phyloP scores from a whole-genome alignment of 2,797 vertebrate species.

The Zalophus californianus region DNA sequence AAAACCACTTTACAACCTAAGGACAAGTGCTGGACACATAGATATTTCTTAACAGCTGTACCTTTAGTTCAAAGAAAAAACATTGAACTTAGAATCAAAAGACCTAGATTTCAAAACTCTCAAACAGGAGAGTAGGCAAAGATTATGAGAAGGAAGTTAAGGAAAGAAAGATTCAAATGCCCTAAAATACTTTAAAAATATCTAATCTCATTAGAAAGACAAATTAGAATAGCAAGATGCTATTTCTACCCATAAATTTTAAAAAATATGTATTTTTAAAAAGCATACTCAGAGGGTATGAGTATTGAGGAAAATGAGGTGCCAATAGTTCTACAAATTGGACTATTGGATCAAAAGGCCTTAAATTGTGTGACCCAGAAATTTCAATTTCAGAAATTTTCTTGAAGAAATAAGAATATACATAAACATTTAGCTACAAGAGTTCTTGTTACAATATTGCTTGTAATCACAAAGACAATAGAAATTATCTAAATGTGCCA shows the following conservation, averaged over 20 bases:
- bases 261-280: not conserved
- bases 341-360: not conserved
- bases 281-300: not conserved
- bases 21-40: not conserved
- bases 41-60: not conserved
- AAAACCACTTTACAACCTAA: not conserved
- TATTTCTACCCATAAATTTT: not conserved
- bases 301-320: not conserved
- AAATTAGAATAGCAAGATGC: slow-evolving; percentile 33
- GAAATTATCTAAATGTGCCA: not conserved
- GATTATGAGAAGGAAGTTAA: not conserved
- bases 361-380: not conserved
- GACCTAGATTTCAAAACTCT: not conserved
- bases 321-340: not conserved
- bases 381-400: not conserved
- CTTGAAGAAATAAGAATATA: not conserved
- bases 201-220: not conserved
- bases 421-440: not conserved
- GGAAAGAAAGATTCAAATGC: not conserved
- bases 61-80: not conserved
- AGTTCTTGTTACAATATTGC: not conserved
- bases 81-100: not conserved
- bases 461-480: not conserved
- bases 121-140: not conserved
- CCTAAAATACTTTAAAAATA: slow-evolving; percentile 5